phyloP scores from a whole-genome alignment of 2,113 vertebrate species.

The Forbesichthys papilliferus region DNA sequence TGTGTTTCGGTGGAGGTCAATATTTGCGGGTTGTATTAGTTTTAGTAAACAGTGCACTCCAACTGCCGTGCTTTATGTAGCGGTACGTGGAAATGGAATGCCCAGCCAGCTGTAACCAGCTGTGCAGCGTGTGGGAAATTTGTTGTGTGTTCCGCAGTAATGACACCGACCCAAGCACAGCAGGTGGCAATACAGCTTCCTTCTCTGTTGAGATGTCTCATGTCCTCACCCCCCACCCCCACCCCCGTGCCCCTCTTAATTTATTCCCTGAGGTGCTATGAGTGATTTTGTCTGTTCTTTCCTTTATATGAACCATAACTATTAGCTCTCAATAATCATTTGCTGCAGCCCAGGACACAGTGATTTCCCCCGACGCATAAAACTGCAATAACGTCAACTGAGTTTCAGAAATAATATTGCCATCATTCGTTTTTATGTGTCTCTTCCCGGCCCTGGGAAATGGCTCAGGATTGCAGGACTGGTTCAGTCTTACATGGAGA shows the following conservation, averaged over 20 bases:
- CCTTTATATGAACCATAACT: constrained; percentile 88
- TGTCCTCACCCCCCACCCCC: constrained; percentile 76
- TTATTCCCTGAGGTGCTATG: constrained; percentile 81
- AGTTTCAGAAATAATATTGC: constrained; percentile 79
- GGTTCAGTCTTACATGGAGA: constrained; percentile 40
- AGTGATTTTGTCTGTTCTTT: constrained; percentile 79
- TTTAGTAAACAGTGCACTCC: constrained; percentile 53
- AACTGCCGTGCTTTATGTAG: constrained; percentile 48
- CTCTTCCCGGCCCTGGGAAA: constrained; percentile 66
- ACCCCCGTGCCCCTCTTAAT: constrained; percentile 72
- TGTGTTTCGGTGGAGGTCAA: constrained; percentile 61
- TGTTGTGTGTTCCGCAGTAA: constrained; percentile 48
- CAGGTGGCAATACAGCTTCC: constrained; percentile 85
- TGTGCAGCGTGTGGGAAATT: constrained; percentile 45
- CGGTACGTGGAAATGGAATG: constrained; percentile 51
- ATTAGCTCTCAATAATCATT: constrained; percentile 89
- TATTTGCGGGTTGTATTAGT: constrained; percentile 66
- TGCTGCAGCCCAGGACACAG: constrained; percentile 80
- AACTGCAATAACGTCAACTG: constrained; percentile 79
- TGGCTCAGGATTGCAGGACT: constrained; percentile 38
- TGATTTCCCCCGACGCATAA: constrained; percentile 92
- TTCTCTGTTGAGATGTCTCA: constrained; percentile 81
- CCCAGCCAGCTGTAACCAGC: constrained; percentile 46
- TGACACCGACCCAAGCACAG: constrained; percentile 56
- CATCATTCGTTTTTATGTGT: constrained; percentile 73